Evolutionary conservation across 2,113 vertebrate species (phyloP).

Genomic region (Tetraodon nigroviridis): DNA sequence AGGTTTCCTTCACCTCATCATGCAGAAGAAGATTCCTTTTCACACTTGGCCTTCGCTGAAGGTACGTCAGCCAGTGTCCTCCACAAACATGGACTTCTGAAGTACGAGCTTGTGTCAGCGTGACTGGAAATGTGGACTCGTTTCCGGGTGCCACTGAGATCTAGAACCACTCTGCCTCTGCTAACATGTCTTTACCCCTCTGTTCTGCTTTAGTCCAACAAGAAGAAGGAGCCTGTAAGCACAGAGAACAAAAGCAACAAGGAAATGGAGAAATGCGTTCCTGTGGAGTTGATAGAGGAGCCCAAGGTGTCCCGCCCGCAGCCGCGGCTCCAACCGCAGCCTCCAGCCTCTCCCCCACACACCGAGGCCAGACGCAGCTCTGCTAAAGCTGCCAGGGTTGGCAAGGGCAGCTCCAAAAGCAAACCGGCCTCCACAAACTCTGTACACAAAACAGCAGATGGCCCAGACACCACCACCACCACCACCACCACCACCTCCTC

Average conservation of each 20-base stretch:
- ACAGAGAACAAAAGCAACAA: conserved; percentile 74
- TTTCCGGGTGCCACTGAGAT: no score
- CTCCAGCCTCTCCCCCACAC: conserved; percentile 33
- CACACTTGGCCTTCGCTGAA: conserved; percentile 87
- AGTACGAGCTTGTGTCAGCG: no score
- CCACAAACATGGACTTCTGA: no score
- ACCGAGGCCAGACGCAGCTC: conserved; percentile 70
- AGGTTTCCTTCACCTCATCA: conserved; percentile 82
- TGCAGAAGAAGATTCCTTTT: conserved; percentile 95
- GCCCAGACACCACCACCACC: neutral
- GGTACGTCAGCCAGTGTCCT: conserved; percentile 59
- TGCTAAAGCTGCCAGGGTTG: conserved; percentile 75
- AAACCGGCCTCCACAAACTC: conserved; percentile 47
- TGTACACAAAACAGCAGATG: conserved; percentile 15
- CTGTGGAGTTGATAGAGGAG: conserved; percentile 38
- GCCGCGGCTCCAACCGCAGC: conserved; percentile 9
- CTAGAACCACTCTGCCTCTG: no score
- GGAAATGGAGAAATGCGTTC: conserved; percentile 54
- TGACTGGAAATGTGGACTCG: no score
- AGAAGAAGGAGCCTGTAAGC: conserved; percentile 73
- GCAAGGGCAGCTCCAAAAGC: conserved; percentile 76
- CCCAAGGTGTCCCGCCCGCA: conserved; percentile 23
- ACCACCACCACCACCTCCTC: no score
- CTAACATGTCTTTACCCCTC: neutral
- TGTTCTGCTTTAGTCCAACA: conserved; percentile 74